phyloP scores from a whole-genome alignment of 2,797 vertebrate genomes.

The Brotula barbata region DNA sequence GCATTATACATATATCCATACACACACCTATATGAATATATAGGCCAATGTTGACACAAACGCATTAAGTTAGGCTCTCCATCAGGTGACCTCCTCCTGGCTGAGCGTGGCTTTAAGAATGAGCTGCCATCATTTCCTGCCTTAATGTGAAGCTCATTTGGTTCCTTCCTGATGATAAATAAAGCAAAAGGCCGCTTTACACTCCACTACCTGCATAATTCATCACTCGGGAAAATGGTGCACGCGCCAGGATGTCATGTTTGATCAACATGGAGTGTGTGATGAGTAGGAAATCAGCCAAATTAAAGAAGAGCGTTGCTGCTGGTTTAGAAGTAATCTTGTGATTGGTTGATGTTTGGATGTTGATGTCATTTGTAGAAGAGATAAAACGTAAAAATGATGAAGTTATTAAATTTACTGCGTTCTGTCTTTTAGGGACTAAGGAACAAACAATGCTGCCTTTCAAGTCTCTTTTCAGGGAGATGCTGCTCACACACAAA shows the following conservation, averaged over 20 bases:
- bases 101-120: no score
- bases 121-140: no score
- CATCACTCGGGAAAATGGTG: constrained; percentile 40
- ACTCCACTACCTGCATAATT: constrained; percentile 57
- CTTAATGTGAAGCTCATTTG: constrained; percentile 37
- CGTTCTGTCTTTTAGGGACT: no score
- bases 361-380: no score
- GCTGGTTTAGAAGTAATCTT: constrained; percentile 35
- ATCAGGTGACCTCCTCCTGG: constrained; percentile 21
- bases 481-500: no score
- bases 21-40: not conserved
- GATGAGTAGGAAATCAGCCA: constrained; percentile 48
- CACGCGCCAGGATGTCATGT: constrained; percentile 37
- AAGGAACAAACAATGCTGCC: no score
- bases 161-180: no score
- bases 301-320: no score
- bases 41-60: constrained; percentile 6
- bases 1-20: constrained; percentile 14
- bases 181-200: constrained; percentile 54
- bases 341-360: constrained; percentile 8
- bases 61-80: constrained; percentile 8
- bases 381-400: no score
- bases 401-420: no score
- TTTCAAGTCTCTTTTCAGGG: no score
- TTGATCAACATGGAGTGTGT: constrained; percentile 46